Conservation (phyloP, 2,797 vertebrate species). For the Cossypha caffra region DNA sequence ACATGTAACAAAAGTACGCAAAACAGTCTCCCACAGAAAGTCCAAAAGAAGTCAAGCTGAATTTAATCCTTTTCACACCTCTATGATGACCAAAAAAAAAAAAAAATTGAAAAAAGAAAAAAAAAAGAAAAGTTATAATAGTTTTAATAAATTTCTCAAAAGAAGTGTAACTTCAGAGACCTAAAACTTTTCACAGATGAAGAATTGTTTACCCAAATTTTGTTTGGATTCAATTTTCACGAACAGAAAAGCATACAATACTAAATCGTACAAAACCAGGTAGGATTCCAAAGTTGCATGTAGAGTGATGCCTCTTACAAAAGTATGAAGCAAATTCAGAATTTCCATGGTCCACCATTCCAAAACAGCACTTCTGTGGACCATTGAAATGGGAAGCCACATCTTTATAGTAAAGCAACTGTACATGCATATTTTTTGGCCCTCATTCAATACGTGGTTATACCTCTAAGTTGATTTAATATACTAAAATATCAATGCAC, state of each 20-base stretch:
- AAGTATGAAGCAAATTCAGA: neutral
- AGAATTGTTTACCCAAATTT: neutral
- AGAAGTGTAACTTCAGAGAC: neutral
- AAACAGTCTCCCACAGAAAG: slow-evolving; percentile 18
- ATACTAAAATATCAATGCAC: neutral
- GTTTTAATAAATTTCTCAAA: neutral
- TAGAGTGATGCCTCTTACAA: neutral
- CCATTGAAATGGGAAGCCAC: neutral
- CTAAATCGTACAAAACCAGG: neutral
- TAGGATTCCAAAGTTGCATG: slow-evolving; percentile 2
- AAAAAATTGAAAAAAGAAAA: neutral
- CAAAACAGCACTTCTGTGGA: neutral
- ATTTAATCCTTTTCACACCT: slow-evolving; percentile 34
- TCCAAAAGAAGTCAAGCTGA: neutral
- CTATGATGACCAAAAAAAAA: neutral
- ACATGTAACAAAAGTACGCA: neutral
- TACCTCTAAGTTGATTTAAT: neutral
- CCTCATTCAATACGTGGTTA: neutral
- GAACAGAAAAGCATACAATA: neutral
- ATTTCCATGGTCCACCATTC: neutral
- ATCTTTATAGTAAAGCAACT: neutral
- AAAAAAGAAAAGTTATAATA: neutral
- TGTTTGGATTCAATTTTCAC: slow-evolving; percentile 33
- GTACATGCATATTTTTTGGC: neutral
- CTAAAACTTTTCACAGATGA: neutral